Base-by-base conservation (phyloP, 2,888 invertebrate species). In the Phortica magna region DNA sequence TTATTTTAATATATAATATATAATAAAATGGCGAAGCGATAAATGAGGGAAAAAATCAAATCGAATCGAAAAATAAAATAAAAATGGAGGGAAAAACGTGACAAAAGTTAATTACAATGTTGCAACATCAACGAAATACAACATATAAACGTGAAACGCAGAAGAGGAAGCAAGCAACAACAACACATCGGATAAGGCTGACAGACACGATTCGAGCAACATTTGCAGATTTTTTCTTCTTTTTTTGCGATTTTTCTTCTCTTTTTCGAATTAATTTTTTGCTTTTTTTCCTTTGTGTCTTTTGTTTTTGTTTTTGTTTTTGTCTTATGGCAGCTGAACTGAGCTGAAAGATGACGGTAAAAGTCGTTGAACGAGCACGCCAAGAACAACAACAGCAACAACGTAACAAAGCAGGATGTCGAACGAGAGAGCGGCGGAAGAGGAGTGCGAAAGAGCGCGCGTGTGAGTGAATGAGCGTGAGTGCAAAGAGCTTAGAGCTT, bases 91-190 rank as follows among this genome's bases (percentile, higher is more conserved):
- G 80, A 81, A 80, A 71, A 71, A 55, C 90, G 89, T 89, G 89
- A 90, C 90, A 89, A 88, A 88, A 89, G 87, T 89, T 89, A 89
- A 89, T 89, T 89, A 89, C 87, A 88, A 83, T 79, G 64, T 74
- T 85, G 87, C 84, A 83, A 83, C 83, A 68, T 19, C 48, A 68
- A 64, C 7, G 22, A 74, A 83, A 84, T 80, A 78, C 75, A 81
- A 80, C 75, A 67, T 31, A 67, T 77, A 55, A 55, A 55, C 55
- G 17, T 17, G 55, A 55, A 55, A 55, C 55, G 31, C 31, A 31
- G 31, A 31, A 31, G 31, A 31, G 31, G 31, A 31, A 59, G 17
- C 59, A 19, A 61, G 10, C 61, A 61, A 22, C 61, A 61, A 22
- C 4, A 17, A 2, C 10, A 61, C 22, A 61, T 61, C 61, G 61